Evolutionary conservation across 2,888 invertebrate genomes (phyloP).

Genomic region (Teleogryllus oceanicus): DNA sequence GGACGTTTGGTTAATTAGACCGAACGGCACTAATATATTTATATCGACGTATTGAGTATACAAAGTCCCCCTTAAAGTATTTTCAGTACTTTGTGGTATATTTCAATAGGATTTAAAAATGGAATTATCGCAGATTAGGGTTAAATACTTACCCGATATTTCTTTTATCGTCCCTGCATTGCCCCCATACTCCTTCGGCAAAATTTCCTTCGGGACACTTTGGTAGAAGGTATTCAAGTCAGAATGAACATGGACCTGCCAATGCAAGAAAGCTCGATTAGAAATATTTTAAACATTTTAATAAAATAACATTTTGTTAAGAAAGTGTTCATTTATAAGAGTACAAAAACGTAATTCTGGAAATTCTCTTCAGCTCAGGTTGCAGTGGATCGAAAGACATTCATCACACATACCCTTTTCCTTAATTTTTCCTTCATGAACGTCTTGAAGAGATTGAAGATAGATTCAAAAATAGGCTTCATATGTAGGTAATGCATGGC

Average conservation of each 20-base stretch:
- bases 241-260: neutral
- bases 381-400: too few relatives aligned
- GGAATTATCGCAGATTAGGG: conserved; percentile 19
- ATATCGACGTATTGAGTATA: too few relatives aligned
- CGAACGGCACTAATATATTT: too few relatives aligned
- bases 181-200: neutral
- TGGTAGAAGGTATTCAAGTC: neutral
- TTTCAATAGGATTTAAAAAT: too few relatives aligned
- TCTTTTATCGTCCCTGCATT: neutral
- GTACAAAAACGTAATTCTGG: too few relatives aligned
- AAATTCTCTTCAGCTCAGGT: too few relatives aligned
- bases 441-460: conserved; percentile 79
- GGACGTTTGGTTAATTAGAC: too few relatives aligned
- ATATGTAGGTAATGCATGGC: conserved; percentile 82
- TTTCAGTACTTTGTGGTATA: too few relatives aligned
- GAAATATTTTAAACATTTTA: too few relatives aligned
- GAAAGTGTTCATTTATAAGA: too few relatives aligned
- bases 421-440: conserved; percentile 83
- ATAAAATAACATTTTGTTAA: too few relatives aligned
- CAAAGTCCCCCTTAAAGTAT: too few relatives aligned
- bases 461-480: conserved; percentile 77
- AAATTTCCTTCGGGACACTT: neutral
- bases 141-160: conserved; percentile 39
- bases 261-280: neutral
- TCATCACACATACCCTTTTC: conserved; percentile 67